Percentiles rank a stretch among this genome's conserved stretches.
phyloP scores from a whole-genome alignment of 2,888 invertebrate genomes.

The Notodonta dromedarius region DNA sequence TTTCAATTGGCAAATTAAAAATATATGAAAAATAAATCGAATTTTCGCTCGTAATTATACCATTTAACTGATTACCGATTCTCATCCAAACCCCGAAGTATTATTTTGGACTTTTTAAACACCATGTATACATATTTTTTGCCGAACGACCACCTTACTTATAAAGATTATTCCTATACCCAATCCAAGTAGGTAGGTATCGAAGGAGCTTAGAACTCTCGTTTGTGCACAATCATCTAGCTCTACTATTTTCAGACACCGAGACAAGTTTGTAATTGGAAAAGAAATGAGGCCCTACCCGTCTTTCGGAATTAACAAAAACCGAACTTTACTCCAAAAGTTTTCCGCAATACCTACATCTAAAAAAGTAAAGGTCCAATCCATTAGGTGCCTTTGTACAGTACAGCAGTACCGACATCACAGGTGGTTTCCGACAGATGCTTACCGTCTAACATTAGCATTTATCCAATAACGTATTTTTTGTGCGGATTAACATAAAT shows the following conservation, averaged over 20 bases:
- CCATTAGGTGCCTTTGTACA: not conserved
- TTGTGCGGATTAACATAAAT: not conserved
- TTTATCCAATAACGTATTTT: constrained; percentile 1
- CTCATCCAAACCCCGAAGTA: no score
- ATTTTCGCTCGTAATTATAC: no score
- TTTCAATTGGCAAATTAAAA: no score
- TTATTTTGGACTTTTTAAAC: no score
- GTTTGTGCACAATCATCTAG: not conserved
- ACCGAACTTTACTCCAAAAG: constrained; percentile 6
- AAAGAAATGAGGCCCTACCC: constrained; percentile 7
- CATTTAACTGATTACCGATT: no score
- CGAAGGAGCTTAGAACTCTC: not conserved
- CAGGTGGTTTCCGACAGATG: constrained; percentile 8
- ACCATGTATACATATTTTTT: no score
- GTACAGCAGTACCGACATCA: not conserved
- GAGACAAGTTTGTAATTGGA: constrained; percentile 13
- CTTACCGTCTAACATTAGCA: constrained; percentile 1
- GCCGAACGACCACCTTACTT: no score
- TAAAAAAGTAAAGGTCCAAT: not conserved
- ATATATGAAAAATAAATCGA: no score
- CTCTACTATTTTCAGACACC: not conserved
- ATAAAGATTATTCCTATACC: no score
- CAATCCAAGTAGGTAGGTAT: no score
- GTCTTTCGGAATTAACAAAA: not conserved
- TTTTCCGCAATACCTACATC: not conserved